Evolutionary conservation across 2,113 vertebrate genomes (phyloP).

Genomic region (Prunella fulvescens): DNA sequence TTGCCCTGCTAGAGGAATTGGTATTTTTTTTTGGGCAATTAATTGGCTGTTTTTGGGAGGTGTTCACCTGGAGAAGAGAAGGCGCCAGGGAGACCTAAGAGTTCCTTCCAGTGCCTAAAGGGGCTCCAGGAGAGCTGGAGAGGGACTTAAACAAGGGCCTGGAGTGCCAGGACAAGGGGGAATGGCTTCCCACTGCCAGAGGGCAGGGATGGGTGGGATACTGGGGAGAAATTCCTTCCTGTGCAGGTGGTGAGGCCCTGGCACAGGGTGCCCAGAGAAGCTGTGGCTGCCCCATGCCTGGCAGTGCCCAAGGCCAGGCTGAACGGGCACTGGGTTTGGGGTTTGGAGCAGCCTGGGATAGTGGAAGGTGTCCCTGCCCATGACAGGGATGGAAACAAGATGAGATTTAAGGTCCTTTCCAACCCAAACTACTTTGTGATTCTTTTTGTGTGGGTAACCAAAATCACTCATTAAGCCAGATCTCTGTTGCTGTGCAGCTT

Average conservation of each 20-base stretch:
- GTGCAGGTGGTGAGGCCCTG: neutral
- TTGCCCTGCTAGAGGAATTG: neutral
- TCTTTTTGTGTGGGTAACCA: neutral
- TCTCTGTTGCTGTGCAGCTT: neutral
- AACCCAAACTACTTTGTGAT: neutral
- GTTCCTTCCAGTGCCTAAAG: neutral
- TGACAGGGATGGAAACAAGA: neutral
- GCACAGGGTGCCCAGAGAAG: neutral
- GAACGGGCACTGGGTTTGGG: no score
- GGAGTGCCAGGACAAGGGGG: fast-evolving
- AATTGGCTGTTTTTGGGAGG: neutral
- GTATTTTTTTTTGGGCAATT: neutral
- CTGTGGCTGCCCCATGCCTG: neutral
- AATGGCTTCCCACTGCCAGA: neutral
- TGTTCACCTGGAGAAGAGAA: neutral
- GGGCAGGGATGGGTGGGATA: neutral
- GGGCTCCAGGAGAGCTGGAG: neutral
- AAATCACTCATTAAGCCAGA: neutral
- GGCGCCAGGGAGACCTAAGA: neutral
- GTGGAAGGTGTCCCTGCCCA: neutral
- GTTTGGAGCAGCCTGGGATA: fast-evolving
- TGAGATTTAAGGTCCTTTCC: neutral
- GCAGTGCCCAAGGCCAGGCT: neutral
- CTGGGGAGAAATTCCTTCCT: neutral
- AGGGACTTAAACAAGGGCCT: neutral